Evolutionary conservation across 2,888 invertebrate genomes (phyloP).

Genomic region (Aquatica leii): DNA sequence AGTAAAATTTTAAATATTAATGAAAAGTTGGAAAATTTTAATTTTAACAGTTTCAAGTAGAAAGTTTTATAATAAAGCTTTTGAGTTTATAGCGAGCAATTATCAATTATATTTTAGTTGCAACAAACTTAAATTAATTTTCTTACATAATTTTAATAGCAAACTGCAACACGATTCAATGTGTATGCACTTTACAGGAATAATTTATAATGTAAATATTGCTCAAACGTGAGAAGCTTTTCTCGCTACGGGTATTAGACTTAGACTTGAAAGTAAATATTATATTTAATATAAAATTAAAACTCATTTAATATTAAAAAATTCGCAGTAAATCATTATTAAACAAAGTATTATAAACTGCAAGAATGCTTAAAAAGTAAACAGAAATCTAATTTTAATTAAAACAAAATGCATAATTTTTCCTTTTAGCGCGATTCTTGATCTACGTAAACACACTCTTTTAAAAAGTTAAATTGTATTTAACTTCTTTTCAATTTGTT

Average conservation of each 20-base stretch:
- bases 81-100: conserved; percentile 29
- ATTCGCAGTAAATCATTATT: not conserved
- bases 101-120: conserved; percentile 37
- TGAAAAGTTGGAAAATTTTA: conserved; percentile 30
- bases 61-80: conserved; percentile 36
- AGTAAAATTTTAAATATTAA: conserved; percentile 32
- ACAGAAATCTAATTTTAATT: too few relatives aligned
- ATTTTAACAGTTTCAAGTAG: conserved; percentile 29
- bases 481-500: too few relatives aligned
- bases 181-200: conserved; percentile 17
- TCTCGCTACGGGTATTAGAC: conserved; percentile 11
- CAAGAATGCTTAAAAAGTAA: too few relatives aligned
- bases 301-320: conserved; percentile 5
- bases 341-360: too few relatives aligned
- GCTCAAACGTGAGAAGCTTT: conserved; percentile 18
- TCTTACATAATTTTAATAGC: conserved; percentile 19
- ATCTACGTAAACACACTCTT: too few relatives aligned
- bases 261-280: conserved; percentile 12
- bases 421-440: too few relatives aligned
- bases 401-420: too few relatives aligned
- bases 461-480: too few relatives aligned
- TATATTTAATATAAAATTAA: conserved; percentile 17
- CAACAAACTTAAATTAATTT: conserved; percentile 35
- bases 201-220: conserved; percentile 20
- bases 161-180: conserved; percentile 18